A percentile compares a stretch with the other conserved stretches of the same genome.
phyloP scores from a whole-genome alignment of 1,140 invertebrate genomes.

The Drosophila bipectinata region DNA sequence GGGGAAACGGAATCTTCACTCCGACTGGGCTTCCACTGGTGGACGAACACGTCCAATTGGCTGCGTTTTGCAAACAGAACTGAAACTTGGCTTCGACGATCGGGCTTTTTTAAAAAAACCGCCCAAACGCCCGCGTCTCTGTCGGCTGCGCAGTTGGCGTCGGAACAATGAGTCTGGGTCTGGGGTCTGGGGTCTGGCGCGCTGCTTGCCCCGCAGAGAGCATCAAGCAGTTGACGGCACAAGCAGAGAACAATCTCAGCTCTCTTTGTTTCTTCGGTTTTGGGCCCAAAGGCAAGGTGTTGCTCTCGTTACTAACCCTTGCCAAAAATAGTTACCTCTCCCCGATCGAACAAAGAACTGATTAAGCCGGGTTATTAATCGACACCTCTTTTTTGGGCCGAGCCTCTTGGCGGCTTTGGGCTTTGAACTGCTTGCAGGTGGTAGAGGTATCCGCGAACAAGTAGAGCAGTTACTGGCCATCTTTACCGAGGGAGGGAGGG shows the following conservation, averaged over 20 bases:
- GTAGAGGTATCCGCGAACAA: background rate
- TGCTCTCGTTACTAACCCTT: background rate
- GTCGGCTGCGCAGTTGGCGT: conserved; percentile 12
- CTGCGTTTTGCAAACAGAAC: conserved; percentile 72
- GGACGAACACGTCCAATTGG: conserved; percentile 60
- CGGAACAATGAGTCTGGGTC: conserved; percentile 43
- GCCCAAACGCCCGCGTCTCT: conserved; percentile 58
- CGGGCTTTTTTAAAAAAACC: conserved; percentile 69
- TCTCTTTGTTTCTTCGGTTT: conserved; percentile 23
- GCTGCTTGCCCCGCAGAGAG: conserved; percentile 12
- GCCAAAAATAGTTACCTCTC: conserved; percentile 32
- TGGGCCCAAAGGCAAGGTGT: background rate
- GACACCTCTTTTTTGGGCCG: conserved; percentile 11
- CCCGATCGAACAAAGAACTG: conserved; percentile 33
- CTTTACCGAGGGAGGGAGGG: background rate
- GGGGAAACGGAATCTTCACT: background rate
- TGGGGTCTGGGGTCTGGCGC: background rate
- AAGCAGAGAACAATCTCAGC: conserved; percentile 1
- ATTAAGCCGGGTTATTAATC: conserved; percentile 24
- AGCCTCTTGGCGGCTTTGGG: conserved; percentile 21
- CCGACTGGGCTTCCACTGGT: conserved; percentile 4
- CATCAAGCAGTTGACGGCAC: background rate
- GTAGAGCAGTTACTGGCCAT: conserved; percentile 3
- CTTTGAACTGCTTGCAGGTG: conserved; percentile 12
- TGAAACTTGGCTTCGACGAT: conserved; percentile 56